Evolutionary conservation across 2,113 vertebrate genomes (phyloP), one percentile per base, ranked within the genome.

Genomic region (Morone chrysops): DNA sequence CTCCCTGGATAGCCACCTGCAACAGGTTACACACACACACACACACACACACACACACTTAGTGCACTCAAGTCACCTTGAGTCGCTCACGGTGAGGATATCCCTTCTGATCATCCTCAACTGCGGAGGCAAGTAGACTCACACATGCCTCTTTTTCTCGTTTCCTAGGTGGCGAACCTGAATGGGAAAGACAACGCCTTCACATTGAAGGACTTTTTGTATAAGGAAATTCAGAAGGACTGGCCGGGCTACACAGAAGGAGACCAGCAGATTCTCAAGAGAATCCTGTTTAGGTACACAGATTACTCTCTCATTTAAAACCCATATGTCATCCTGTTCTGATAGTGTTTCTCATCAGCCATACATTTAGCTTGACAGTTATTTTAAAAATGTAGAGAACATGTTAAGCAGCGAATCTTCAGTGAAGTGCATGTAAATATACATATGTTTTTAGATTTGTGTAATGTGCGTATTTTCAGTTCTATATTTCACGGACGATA

Each of bases 191-290:
- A 99, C 77, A 96, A 96, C 92, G 97, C 97, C 6, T 99, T 96
- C 92, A 98, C 97, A 0, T 95, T 99, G 91, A 97, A 97, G 90
- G 97, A 99, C 73, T 91, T 94, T 85, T 92, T 97, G 22, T 99
- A 97, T 94, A 97, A 97, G 67, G 98, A 99, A 0, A 94, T 99
- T 81, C 97, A 99, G 93, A 97, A 96, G 88, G 97, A 99, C 88
- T 99, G 98, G 98, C 97, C 97, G 0, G 97, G 98, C 85, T 99
- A 99, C 94, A 97, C 97, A 0, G 97, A 99, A 82, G 97, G 97
- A 56, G 98, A 99, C 88, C 98, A 97, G 89, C 98, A 98, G 89
- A 93, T 99, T 87, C 94, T 99, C 68, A 98, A 97, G 91, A 97
- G 97, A 76, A 96, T 97, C 78, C 96, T 99, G 2, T 95, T 96